Conservation (phyloP, 1,140 invertebrate genomes). For the Temnothorax curvispinosus region DNA sequence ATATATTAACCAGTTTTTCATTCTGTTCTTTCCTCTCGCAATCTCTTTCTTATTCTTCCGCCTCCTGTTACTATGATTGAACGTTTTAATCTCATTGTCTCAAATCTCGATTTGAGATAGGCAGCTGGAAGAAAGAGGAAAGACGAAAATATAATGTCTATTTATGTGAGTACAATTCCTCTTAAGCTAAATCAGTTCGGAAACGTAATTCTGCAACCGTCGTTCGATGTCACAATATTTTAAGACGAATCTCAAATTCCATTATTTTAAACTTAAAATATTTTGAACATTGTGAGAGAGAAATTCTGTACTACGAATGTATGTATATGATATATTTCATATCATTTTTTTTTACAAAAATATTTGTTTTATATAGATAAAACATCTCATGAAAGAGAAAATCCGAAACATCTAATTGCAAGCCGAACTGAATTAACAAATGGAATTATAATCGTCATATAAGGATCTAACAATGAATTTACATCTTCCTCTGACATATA, state of each 20-base stretch:
- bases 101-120: neutral
- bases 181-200: neutral
- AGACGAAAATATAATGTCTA: conserved; percentile 36
- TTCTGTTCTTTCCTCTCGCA: neutral
- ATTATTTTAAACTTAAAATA: neutral
- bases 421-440: neutral
- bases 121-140: conserved; percentile 1
- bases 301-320: neutral
- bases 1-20: neutral
- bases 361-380: neutral
- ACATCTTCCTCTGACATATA: neutral
- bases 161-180: conserved; percentile 1
- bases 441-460: neutral
- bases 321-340: neutral
- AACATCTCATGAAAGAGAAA: neutral
- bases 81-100: neutral
- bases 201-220: neutral
- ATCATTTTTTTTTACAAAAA: conserved; percentile 29
- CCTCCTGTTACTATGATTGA: neutral
- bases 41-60: neutral
- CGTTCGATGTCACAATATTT: conserved; percentile 1
- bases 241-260: neutral
- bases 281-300: neutral
- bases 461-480: neutral
- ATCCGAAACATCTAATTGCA: neutral